Base-by-base conservation (phyloP, 2,113 vertebrate species). In the Myiozetetes cayanensis region DNA sequence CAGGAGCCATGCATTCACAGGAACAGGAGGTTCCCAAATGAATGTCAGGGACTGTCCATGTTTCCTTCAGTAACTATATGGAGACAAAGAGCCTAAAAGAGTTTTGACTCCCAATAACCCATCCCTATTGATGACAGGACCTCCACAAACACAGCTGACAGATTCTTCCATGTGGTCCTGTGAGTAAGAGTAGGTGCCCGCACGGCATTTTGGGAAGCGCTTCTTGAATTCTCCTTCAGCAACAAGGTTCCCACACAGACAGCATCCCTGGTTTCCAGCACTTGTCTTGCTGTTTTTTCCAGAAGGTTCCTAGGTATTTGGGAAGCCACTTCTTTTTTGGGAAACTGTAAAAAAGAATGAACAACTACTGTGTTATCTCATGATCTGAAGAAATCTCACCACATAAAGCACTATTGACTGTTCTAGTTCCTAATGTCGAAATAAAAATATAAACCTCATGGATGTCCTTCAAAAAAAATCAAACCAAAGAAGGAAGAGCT, bases 121-220 rank as follows among this genome's bases (percentile, higher is more conserved):
- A 25, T 6, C 3, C 13, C 7, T 2, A 0, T 0, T 68, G 27
- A 49, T 23, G 17, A n/a, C 1, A 9, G 15, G 17, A 47, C 53
- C 41, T 90, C 30, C 67, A 86, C 72, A 90, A 92, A 68, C n/a
- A 70, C 37, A 49, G 16, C 4, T 44, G 78, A n/a, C 0, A 8
- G 39, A 37, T 0, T 0, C 21, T 79, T 9, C 35, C 12, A n/a
- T 0, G 0, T 50, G 41, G 27, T 24, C 6, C 53, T 13, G 5
- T 2, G 4, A 87, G 43, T 44, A 35, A 84, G 49, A 44, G 33
- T 13, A 73, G n/a, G 5, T 66, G 22, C 24, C 22, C 55, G 14
- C 1, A 1, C 1, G 1, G 52, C 1, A 1, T 61, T 85, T 59
- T 76, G 58, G 61, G 35, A 53, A 89, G 39, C 13, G 23, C 37